These are phyloP conservation scores for Luscinia megarhynchos DNA, from an alignment of 2,797 vertebrate genomes.

Conservation along the genomic window DNA sequence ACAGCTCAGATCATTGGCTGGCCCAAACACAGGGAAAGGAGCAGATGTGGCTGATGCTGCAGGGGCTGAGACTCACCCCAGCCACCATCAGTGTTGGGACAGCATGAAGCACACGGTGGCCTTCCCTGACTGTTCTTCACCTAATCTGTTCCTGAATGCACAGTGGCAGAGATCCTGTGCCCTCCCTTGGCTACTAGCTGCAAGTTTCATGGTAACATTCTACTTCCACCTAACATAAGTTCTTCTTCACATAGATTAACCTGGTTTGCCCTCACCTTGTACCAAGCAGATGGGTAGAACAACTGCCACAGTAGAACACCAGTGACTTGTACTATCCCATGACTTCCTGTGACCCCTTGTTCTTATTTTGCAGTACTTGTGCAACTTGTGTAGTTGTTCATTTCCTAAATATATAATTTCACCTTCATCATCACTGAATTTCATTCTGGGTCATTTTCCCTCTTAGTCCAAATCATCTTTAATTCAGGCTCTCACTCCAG, in stretches of 20 bases:
- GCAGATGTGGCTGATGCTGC: not conserved
- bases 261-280: not conserved
- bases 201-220: not conserved
- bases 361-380: not conserved
- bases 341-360: not conserved
- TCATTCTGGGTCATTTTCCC: not conserved
- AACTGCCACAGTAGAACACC: not conserved
- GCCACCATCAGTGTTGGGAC: fast-evolving
- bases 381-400: not conserved
- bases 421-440: not conserved
- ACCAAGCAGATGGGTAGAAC: not conserved
- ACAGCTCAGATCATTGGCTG: fast-evolving
- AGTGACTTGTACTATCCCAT: not conserved
- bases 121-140: not conserved
- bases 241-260: not conserved
- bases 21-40: fast-evolving
- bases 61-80: not conserved
- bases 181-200: not conserved
- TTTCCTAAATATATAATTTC: not conserved
- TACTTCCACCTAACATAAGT: not conserved
- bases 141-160: not conserved
- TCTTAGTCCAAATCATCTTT: not conserved
- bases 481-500: not conserved
- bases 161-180: not conserved
- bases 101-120: not conserved